Base-by-base conservation (phyloP, 2,797 vertebrate species). In the Galagoides demidoff region DNA sequence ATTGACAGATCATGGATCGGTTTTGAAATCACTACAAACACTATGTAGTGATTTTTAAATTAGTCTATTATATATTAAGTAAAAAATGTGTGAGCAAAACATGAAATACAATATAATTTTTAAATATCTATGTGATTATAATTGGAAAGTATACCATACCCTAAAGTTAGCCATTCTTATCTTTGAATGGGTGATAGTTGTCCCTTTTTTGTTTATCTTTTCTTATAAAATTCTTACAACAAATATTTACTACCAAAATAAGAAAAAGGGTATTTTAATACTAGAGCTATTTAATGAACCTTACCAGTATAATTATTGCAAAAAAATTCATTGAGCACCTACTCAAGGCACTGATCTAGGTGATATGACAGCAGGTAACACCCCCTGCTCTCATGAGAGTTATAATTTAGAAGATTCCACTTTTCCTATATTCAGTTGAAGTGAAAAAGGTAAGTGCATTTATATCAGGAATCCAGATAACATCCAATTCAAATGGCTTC, bases 31-130 rank as follows among this genome's bases (percentile, higher is more conserved):
- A n/a, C n/a, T 52, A 29, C 27, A 86, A 93, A 77, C 19, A 78
- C 43, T 45, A 55, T 19, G n/a, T 12, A 34, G 39, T 96, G 27
- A 77, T 29, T 85, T 92, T 16, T 12, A 88, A 96, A 82, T 17
- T 61, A 12, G 23, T 57, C 89, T 64, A 90, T 78, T 78, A 77
- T 5, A 57, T 55, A 85, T 29, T 83, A 85, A 89, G 5, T 89
- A 25, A 90, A 91, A 96, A 74, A 73, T 66, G 29, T 78, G 17
- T 83, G 27, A 89, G 16, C 39, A 94, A 94, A 92, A 49, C 70
- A 82, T 45, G 10, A 96, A 70, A 83, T 25, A 73, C 20, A 34
- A 25, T n/a, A 71, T 20, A 8, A 57, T 66, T 92, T 88, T 66
- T 66, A 9, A 92, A 77, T 89, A 77, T 74, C 61, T 22, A 27